Conservation (phyloP, 2,888 invertebrate genomes). For the Machimus rusticus region DNA sequence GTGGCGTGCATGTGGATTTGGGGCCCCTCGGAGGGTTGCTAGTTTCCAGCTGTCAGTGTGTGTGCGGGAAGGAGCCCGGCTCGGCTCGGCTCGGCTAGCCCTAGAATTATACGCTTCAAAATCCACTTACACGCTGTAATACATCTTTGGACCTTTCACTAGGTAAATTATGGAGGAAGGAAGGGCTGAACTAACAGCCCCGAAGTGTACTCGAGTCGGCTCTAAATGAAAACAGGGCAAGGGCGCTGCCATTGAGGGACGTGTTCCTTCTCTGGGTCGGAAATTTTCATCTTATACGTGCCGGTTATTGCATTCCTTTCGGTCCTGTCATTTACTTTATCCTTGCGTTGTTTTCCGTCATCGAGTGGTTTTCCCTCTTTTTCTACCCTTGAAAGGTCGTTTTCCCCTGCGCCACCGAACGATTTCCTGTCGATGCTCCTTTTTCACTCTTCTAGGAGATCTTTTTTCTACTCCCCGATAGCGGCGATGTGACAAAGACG, state of each 20-base stretch:
- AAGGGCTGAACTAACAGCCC: conserved; percentile 28
- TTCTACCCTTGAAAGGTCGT: conserved; percentile 26
- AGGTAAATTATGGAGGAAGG: conserved; percentile 26
- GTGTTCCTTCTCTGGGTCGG: conserved; percentile 13
- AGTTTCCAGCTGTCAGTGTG: not conserved
- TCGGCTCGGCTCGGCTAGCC: not conserved
- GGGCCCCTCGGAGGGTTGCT: not conserved
- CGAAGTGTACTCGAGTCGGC: conserved; percentile 9
- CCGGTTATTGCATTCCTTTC: conserved; percentile 27
- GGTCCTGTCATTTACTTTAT: conserved; percentile 18
- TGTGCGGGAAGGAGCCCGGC: not conserved
- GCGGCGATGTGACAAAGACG: not conserved
- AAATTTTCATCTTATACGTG: conserved; percentile 22
- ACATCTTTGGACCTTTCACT: conserved; percentile 6
- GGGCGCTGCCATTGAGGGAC: conserved; percentile 10
- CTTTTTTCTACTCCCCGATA: not conserved
- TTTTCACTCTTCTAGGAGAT: not conserved
- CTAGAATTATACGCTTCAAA: conserved; percentile 6
- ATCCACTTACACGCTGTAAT: conserved; percentile 24
- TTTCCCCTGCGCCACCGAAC: not conserved
- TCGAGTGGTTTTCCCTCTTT: not conserved
- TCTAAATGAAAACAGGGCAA: conserved; percentile 28
- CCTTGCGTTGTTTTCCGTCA: conserved; percentile 3
- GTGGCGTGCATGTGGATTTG: not conserved
- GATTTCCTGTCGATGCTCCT: not conserved